A percentile compares a stretch with the other conserved stretches of the same genome.
These are phyloP conservation scores for Fratercula arctica DNA, from an alignment of 2,797 vertebrate species.

Conservation along the genomic window DNA sequence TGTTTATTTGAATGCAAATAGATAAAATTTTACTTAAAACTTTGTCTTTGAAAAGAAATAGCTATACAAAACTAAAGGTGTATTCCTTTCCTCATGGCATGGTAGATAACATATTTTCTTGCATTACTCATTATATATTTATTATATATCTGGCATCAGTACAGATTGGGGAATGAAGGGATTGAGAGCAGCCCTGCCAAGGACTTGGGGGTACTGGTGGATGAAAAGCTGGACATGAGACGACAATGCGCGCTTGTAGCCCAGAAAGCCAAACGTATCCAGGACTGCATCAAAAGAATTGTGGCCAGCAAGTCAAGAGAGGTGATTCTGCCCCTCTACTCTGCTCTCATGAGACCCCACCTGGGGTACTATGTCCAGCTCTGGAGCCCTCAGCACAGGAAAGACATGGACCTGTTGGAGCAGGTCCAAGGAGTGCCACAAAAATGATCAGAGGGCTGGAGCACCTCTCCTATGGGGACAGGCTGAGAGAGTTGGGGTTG, in stretches of 20 bases:
- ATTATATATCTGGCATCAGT: neutral
- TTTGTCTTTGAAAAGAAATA: neutral
- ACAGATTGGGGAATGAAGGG: neutral
- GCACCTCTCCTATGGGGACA: neutral
- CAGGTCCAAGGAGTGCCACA: neutral
- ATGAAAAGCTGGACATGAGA: neutral
- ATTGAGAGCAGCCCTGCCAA: neutral
- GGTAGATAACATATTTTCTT: neutral
- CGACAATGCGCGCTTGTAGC: neutral
- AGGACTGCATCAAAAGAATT: neutral
- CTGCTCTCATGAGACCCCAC: neutral
- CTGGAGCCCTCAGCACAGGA: neutral
- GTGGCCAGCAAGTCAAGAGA: neutral
- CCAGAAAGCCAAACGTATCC: neutral
- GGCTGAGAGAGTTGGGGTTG: neutral
- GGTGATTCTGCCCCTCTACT: neutral
- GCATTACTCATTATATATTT: neutral
- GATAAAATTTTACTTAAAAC: neutral
- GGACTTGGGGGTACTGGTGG: neutral
- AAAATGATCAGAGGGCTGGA: neutral
- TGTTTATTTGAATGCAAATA: neutral
- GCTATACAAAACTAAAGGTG: neutral
- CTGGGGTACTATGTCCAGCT: neutral
- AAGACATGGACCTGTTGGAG: neutral
- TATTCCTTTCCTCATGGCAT: neutral